Conservation (phyloP, 2,888 invertebrate species). For the Dynastes grantii region DNA sequence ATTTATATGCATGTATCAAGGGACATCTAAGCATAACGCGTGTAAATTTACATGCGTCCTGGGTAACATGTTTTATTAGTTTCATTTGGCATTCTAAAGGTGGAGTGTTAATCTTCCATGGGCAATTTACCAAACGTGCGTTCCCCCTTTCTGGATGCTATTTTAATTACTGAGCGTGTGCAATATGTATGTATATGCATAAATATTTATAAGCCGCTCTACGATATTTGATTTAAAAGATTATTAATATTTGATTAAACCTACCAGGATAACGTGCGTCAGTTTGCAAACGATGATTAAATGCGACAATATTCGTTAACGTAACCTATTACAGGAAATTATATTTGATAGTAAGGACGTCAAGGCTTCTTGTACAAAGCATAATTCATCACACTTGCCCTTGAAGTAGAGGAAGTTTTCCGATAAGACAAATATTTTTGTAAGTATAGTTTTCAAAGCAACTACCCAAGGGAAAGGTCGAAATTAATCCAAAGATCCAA, state of each 20-base stretch:
- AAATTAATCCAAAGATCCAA: neutral
- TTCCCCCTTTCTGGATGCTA: slow-evolving; percentile 15
- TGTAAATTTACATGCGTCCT: slow-evolving; percentile 19
- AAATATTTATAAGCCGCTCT: slow-evolving; percentile 9
- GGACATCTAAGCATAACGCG: slow-evolving; percentile 34
- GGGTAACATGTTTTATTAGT: slow-evolving; percentile 43
- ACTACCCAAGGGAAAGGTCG: neutral
- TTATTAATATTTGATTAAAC: slow-evolving; percentile 17
- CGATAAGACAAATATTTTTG: neutral
- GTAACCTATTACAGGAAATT: too few species aligned
- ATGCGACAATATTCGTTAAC: neutral
- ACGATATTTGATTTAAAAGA: slow-evolving; percentile 9
- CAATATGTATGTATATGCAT: slow-evolving; percentile 26
- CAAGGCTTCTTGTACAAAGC: too few species aligned
- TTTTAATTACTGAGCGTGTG: slow-evolving; percentile 19
- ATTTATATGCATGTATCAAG: slow-evolving; percentile 28
- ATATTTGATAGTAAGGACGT: too few species aligned
- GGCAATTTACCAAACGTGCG: slow-evolving; percentile 16
- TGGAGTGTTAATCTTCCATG: slow-evolving; percentile 40
- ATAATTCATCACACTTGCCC: too few species aligned
- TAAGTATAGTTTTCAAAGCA: neutral
- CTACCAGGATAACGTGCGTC: neutral
- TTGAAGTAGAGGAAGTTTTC: neutral
- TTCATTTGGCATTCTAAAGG: slow-evolving; percentile 26
- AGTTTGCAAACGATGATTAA: neutral